Evolutionary conservation across 2,888 invertebrate genomes (phyloP), one percentile per base, ranked within the genome.

Genomic region (Trissoscelio sp.): DNA sequence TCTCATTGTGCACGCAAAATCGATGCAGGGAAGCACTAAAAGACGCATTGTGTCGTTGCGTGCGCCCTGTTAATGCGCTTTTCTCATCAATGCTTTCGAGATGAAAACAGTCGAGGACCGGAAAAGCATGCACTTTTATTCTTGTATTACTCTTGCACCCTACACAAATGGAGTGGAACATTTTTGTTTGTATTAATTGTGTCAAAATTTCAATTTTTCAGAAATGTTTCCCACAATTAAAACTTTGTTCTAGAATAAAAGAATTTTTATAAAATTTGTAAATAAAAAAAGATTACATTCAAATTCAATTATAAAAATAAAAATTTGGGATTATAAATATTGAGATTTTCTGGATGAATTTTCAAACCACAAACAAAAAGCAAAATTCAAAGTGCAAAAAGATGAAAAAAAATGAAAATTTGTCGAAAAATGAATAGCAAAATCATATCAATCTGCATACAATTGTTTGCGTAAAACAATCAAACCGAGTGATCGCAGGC

Each of bases 1-100:
- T 57, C 48, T 66, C 62, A 69, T 79, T 73, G 78, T 74, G 53
- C 18, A 28, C 37, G 64, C 46, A 58, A 78, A 79, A 79, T 79
- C 79, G 75, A 79, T 79, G 57, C 69, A 3, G 73, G 64, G 72
- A 74, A 58, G 75, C 66, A 31, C 44, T 42, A 67, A 80, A 64
- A 79, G 69, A 57, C 62, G 58, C 53, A 58, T 77, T 77, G 77
- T 69, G 39, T 48, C 28, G 64, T 51, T 31, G 66, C 62, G 37
- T 48, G 58, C 22, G 44, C 44, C 46, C 14, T 16, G 64, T 51
- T 64, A 73, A 64, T 73, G 64, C 48, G 18, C 53, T 70, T 37
- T 53, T 55, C 18, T 55, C 74, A 57, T 60, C 57, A 46, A 58
- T n/a, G 60, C 18, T 5, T 7, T 39, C 11, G 4, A 9, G 20